Base-by-base conservation (phyloP, 2,888 invertebrate genomes). In the Caenorhabditis auriculariae region DNA sequence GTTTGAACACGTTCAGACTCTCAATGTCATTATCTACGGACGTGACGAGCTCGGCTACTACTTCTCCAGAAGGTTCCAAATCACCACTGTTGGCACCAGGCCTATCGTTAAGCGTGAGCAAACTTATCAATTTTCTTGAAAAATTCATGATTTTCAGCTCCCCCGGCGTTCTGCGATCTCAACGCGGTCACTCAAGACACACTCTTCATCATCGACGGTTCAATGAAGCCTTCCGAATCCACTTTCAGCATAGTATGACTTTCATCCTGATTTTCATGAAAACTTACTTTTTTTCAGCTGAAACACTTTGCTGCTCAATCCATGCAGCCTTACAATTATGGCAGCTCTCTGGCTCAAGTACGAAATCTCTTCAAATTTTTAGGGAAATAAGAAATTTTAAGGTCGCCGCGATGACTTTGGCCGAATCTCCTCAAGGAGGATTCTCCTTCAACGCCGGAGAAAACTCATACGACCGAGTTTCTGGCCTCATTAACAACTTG, bases 201-300 rank as follows among this genome's bases (percentile, higher is more conserved):
- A 7, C 43, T 70, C 3, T 71, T 74, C 61, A 29, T 75, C 7
- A 62, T 75, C 42, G 75, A 75, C 45, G 60, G 64, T n/a, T 68
- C 68, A 7, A 15, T 61, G 27, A 61, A 60, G 27, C 43, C 50
- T 12, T 19, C 52, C 3, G 45, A 54, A n/a, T 24, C 39, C 9
- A 59, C 54, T 15, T 53, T 54, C 59, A 53, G 47, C 7, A 49
- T 55, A 46, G 64, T 61, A 19, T 32, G 49, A 3, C 19, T 15
- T n/a, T 19, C 17, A 9, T n/a, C 32, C 6, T 29, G 17, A 23
- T 6, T 0, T 4, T 37, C 2, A 47, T n/a, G 2, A 19, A 37
- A 28, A 35, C 23, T 35, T 1, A 32, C 37, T 24, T 32, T 32
- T 35, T 57, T 65, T 38, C 27, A 66, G 66, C 46, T 66, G 15